phyloP scores from a whole-genome alignment of 2,797 vertebrate species.

The Syndactyla subalaris region DNA sequence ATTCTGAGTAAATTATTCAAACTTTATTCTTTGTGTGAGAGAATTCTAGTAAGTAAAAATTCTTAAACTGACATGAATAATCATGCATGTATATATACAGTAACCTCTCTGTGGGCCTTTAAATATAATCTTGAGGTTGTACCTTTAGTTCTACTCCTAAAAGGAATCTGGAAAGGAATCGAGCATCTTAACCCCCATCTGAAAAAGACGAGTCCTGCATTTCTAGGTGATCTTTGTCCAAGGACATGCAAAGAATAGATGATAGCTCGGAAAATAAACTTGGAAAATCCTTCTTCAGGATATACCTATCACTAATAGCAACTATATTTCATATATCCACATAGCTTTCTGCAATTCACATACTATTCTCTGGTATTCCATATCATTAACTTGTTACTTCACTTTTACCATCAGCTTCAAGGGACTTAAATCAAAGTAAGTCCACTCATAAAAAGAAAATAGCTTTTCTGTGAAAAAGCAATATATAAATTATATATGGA shows the following conservation, averaged over 20 bases:
- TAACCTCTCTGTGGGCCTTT: background rate
- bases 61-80: background rate
- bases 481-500: background rate
- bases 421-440: background rate
- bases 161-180: background rate
- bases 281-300: background rate
- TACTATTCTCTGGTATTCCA: background rate
- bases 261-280: background rate
- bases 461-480: background rate
- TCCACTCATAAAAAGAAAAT: background rate
- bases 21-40: background rate
- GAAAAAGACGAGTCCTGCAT: background rate
- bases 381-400: background rate
- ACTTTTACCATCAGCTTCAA: background rate
- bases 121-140: background rate
- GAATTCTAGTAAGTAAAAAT: background rate
- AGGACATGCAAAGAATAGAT: background rate
- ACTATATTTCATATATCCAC: background rate
- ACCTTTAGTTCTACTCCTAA: background rate
- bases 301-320: background rate
- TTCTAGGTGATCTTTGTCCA: background rate
- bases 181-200: background rate
- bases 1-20: background rate
- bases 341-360: background rate
- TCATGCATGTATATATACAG: background rate